These are phyloP conservation scores for Euzetes globulus DNA, from an alignment of 2,888 invertebrate species.

Conservation along the genomic window DNA sequence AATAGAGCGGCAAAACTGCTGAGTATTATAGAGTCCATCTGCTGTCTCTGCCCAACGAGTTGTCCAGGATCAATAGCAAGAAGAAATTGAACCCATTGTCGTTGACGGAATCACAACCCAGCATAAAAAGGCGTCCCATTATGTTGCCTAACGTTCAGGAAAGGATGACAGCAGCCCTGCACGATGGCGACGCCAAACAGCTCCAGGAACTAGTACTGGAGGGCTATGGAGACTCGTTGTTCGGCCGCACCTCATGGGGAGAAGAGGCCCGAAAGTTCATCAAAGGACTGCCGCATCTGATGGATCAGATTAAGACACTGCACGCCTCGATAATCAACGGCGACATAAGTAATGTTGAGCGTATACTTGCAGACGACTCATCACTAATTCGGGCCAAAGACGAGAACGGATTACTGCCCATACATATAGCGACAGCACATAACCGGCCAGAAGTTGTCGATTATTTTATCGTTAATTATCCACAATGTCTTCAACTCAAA, in stretches of 20 bases:
- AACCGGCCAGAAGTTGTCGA: slow-evolving; percentile 40
- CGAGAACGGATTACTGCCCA: slow-evolving; percentile 38
- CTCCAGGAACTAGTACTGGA: slow-evolving; percentile 42
- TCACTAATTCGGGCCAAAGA: slow-evolving; percentile 39
- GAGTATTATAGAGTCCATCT: slow-evolving; percentile 53
- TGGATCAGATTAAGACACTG: slow-evolving; percentile 39
- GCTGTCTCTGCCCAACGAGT: slow-evolving; percentile 48
- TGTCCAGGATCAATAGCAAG: slow-evolving; percentile 22
- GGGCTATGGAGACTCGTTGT: slow-evolving; percentile 43
- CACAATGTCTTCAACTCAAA: slow-evolving; percentile 35
- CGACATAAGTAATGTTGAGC: slow-evolving; percentile 38
- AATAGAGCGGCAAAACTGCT: slow-evolving; percentile 48
- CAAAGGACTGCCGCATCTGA: slow-evolving; percentile 44
- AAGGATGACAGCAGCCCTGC: slow-evolving; percentile 40
- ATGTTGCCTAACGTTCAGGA: slow-evolving; percentile 39
- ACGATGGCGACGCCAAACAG: slow-evolving; percentile 41
- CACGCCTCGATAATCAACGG: slow-evolving; percentile 40
- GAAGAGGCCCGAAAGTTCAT: slow-evolving; percentile 76
- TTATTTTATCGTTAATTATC: slow-evolving; percentile 40
- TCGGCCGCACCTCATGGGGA: slow-evolving; percentile 51
- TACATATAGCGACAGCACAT: slow-evolving; percentile 41
- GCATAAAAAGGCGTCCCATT: slow-evolving; percentile 3
- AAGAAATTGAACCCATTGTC: not conserved
- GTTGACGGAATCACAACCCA: not conserved
- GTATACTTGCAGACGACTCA: slow-evolving; percentile 37